Base-by-base conservation (phyloP, 2,888 invertebrate species). In the Drosophila greeni region DNA sequence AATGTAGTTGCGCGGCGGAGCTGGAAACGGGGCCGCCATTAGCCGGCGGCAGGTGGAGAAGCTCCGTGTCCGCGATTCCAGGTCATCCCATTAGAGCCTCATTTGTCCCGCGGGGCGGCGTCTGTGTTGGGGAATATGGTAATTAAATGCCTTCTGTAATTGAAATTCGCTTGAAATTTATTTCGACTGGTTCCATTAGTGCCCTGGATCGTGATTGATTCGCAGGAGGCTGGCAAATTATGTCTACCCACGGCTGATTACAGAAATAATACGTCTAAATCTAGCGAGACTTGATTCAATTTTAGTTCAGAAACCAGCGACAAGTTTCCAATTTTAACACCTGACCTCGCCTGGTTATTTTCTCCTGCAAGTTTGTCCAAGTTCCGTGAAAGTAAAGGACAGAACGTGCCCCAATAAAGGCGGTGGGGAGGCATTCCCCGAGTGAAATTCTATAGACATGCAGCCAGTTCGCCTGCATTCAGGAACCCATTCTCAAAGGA, bases 61-160 rank as follows among this genome's bases (percentile, higher is more conserved):
- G 24, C 24, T 67, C 61, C 72, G 61, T 68, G 60, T 61, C 40
- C 42, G 49, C 52, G 16, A 51, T 40, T 68, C 20, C 48, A 62
- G 54, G 54, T 55, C 40, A 59, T 49, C 52, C 77, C 80, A 77
- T 77, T 79, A 79, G 80, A 70, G 61, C 74, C 70, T 69, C 80
- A 82, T 79, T 79, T 79, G 75, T 73, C 70, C 75, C 61, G 34
- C 18, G 11, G 37, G 36, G 34, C 24, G 37, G 11, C 23, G 23
- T 12, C 24, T 11, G n/a, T 5, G 42, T 1, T 11, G 26, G 42
- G 42, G 51, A 34, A 9, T 48, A 64, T 70, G 60, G 68, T 79
- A 79, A 82, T 82, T 82, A 76, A 79, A 79, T 76, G 72, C 70
- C 51, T 69, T 66, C 72, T 82, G 70, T 70, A 82, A 82, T 82